A percentile compares a stretch with the other conserved stretches of the same genome.
phyloP scores from a whole-genome alignment of 2,113 vertebrate genomes.

The Rhynchomys soricoides region DNA sequence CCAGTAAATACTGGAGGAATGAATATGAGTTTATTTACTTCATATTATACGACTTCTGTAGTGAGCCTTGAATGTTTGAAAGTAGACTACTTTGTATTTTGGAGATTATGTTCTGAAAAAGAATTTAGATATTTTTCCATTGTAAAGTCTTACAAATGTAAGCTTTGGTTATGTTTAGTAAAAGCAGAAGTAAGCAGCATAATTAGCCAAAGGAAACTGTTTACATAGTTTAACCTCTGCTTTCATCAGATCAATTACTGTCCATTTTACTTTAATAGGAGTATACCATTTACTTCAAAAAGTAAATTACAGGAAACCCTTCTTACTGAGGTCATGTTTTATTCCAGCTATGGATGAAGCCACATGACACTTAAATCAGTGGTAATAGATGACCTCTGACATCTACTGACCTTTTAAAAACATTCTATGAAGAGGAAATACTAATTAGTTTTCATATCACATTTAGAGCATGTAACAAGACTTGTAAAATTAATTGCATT shows the following conservation, averaged over 20 bases:
- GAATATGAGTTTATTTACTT: background rate
- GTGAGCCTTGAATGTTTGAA: background rate
- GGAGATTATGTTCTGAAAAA: background rate
- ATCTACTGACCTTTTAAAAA: background rate
- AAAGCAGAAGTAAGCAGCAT: background rate
- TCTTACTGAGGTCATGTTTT: background rate
- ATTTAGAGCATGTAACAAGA: background rate
- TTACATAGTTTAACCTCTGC: background rate
- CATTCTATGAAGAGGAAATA: background rate
- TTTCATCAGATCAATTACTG: background rate
- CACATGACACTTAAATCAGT: background rate
- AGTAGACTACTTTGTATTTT: background rate
- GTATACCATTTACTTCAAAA: background rate
- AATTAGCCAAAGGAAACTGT: background rate
- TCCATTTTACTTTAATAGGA: background rate
- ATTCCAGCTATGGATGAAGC: slow-evolving; percentile 5
- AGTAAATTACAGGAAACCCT: background rate
- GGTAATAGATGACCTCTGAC: background rate
- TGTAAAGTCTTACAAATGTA: background rate
- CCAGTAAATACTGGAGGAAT: background rate
- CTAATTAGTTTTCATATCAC: background rate
- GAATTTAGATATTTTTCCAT: background rate
- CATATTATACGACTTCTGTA: background rate
- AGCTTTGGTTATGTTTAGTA: background rate
- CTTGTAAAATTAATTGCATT: background rate